Evolutionary conservation across 2,113 vertebrate species (phyloP), one percentile per base, ranked within the genome.

Genomic region (Scytalopus superciliaris): DNA sequence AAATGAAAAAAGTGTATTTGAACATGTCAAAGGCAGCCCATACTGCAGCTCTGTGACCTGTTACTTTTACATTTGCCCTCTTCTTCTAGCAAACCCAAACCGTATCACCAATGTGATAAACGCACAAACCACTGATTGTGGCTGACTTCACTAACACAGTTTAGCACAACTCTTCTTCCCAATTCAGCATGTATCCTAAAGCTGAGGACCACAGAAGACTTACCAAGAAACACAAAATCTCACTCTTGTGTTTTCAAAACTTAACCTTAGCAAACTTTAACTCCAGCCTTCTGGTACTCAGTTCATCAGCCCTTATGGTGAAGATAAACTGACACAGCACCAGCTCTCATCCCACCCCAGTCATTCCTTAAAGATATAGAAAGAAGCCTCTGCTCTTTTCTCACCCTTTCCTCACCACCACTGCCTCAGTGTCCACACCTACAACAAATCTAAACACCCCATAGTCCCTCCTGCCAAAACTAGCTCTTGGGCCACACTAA

Each of bases 301-400:
- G 27, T 57, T 35, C 22, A 80, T 19, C 40, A 69, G 40, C 62
- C 73, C 25, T 28, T 28, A 8, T 0, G 1, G 0, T 35, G 33
- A 85, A 47, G 40, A 45, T 35, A 60, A 73, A 10, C 16, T 17
- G 27, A 13, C 2, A 8, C 56, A 78, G 49, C 35, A 73, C 7
- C 31, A 81, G 28, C 35, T 33, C 27, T 39, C 57, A 67, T 23
- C 27, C 27, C 30, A 39, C 10, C 22, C 40, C 3, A 0, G 8
- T 8, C 12, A 23, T 6, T 73, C 44, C 35, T n/a, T 35, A 24
- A 63, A 63, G 33, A 42, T 5, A 55, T 0, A 45, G 23, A 45
- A 72, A 68, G 16, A 5, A 5, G 11, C 5, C n/a, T 59, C 62
- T 44, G 31, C 14, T 42, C 35, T 45, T 62, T 66, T 15, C n/a